These are phyloP conservation scores for Enteromius fasciolatus DNA, from an alignment of 2,797 vertebrate genomes.

Conservation along the genomic window DNA sequence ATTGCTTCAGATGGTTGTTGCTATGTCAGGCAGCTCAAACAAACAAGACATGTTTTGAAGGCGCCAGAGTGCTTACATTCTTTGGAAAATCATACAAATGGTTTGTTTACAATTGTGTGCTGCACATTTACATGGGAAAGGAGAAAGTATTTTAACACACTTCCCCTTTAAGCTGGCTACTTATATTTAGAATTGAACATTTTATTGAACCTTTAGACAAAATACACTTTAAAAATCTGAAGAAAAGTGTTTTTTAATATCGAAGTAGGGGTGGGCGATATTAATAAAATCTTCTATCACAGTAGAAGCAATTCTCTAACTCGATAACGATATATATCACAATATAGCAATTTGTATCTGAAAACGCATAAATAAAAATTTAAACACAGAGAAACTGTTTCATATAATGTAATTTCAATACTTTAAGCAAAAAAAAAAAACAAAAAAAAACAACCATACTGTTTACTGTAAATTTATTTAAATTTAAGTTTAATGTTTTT, in stretches of 20 bases:
- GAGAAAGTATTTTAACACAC: not conserved
- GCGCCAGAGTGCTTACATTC: not conserved
- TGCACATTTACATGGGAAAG: not conserved
- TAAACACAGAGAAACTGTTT: too few species aligned
- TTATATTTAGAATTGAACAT: not conserved
- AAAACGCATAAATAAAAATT: too few species aligned
- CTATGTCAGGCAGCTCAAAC: not conserved
- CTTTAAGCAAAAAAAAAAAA: too few species aligned
- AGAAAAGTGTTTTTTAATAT: not conserved
- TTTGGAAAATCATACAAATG: not conserved
- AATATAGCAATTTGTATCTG: too few species aligned
- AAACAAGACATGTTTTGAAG: slow-evolving; percentile 1
- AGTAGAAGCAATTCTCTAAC: too few species aligned
- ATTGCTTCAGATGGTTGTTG: not conserved
- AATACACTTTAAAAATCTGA: not conserved
- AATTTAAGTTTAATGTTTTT: too few species aligned
- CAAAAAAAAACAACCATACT: too few species aligned
- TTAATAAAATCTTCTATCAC: too few species aligned
- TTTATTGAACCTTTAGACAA: not conserved
- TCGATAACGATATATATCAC: too few species aligned
- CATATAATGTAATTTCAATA: too few species aligned
- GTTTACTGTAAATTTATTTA: too few species aligned
- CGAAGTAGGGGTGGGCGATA: too few species aligned
- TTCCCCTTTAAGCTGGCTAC: not conserved
- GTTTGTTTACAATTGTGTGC: not conserved